Evolutionary conservation across 2,797 vertebrate species (phyloP).

Genomic region (Nyctalus aviator): DNA sequence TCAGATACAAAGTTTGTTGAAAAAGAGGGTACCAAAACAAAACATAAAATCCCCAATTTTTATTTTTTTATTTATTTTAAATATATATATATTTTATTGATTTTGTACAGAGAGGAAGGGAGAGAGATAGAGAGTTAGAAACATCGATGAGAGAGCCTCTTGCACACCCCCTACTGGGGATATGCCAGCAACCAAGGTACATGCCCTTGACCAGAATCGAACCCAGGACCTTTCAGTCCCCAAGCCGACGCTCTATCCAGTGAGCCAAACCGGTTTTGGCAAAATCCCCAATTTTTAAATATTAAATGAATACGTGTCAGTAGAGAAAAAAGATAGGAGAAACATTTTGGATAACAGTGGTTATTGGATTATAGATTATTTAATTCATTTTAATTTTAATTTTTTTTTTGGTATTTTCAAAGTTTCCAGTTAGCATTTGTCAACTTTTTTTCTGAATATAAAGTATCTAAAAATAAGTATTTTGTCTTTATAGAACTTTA

Average conservation of each 20-base stretch:
- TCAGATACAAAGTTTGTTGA: constrained; percentile 24
- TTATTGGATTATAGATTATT: constrained; percentile 14
- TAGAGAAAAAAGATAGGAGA: constrained; percentile 25
- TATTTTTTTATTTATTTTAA: too few species aligned
- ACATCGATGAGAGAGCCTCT: too few species aligned
- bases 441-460: constrained; percentile 41
- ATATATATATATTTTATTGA: too few species aligned
- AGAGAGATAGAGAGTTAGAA: too few species aligned
- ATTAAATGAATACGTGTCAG: neutral
- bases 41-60: constrained; percentile 7
- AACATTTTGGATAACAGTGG: neutral
- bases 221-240: too few species aligned
- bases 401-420: constrained; percentile 37
- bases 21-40: constrained; percentile 18
- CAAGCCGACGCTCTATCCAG: too few species aligned
- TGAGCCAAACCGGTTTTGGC: too few species aligned
- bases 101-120: too few species aligned
- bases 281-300: constrained; percentile 4
- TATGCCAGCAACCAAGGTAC: too few species aligned
- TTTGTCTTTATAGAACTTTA: constrained; percentile 53
- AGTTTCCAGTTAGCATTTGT: constrained; percentile 40
- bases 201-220: too few species aligned
- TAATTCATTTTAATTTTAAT: constrained; percentile 44
- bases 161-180: too few species aligned
- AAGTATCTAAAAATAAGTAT: constrained; percentile 41